Evolutionary conservation across 2,113 vertebrate genomes (phyloP).

Genomic region (Alces alces): DNA sequence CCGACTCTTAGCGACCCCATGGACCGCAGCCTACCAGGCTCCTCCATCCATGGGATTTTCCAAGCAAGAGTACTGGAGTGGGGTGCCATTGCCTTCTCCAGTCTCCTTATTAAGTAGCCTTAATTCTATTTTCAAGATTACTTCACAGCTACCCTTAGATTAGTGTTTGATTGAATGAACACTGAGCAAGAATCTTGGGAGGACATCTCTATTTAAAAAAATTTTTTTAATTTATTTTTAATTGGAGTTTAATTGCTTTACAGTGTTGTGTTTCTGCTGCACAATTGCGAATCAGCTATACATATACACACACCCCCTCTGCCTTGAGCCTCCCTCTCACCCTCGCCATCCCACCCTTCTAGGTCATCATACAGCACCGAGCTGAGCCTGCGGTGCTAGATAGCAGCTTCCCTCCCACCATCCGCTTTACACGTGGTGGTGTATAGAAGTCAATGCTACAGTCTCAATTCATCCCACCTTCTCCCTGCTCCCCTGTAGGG

Average conservation of each 20-base stretch:
- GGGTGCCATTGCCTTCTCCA: too few relatives aligned
- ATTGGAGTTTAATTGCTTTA: not conserved
- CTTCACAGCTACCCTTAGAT: not conserved
- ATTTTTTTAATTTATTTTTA: not conserved
- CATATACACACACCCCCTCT: not conserved
- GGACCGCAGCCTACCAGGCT: too few relatives aligned
- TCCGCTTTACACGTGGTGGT: not conserved
- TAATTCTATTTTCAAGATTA: not conserved
- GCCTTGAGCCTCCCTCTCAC: not conserved
- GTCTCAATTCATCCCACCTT: not conserved
- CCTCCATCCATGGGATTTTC: too few relatives aligned
- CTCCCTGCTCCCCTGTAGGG: not conserved
- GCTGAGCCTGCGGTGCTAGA: not conserved
- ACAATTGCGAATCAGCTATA: not conserved
- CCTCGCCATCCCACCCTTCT: not conserved
- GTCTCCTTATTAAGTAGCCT: not conserved
- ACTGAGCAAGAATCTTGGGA: not conserved
- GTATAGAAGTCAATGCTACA: not conserved
- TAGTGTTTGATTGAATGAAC: not conserved
- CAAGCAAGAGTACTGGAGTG: too few relatives aligned
- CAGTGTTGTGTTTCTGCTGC: not conserved
- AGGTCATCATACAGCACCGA: not conserved
- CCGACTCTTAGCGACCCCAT: too few relatives aligned
- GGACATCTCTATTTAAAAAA: not conserved
- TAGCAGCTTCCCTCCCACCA: not conserved